Evolutionary conservation across 2,888 invertebrate species (phyloP).

Genomic region (Ormyrus thymus): DNA sequence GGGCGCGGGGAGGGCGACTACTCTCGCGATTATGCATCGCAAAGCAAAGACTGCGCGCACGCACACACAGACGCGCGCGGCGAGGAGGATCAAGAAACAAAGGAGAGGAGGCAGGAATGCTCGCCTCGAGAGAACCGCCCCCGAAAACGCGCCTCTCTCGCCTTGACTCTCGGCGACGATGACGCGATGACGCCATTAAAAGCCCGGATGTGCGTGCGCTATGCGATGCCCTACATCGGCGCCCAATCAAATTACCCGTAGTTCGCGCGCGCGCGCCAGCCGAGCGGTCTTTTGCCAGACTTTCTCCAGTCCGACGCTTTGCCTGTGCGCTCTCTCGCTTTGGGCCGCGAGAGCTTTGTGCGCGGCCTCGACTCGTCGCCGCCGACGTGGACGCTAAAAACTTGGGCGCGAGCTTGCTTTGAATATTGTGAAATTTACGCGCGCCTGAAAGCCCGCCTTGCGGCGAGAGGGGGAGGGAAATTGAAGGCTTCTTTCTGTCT

Average conservation of each 20-base stretch:
- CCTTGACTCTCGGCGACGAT: slow-evolving; percentile 31
- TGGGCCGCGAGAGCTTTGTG: background rate
- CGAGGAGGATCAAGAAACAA: slow-evolving; percentile 26
- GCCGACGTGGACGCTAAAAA: slow-evolving; percentile 26
- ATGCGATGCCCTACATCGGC: slow-evolving; percentile 47
- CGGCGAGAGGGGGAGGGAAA: slow-evolving; percentile 22
- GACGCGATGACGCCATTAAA: slow-evolving; percentile 52
- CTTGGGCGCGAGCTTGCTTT: slow-evolving; percentile 34
- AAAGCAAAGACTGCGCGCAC: background rate
- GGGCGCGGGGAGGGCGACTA: background rate
- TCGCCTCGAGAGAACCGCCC: slow-evolving; percentile 18
- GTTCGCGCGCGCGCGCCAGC: slow-evolving; percentile 4
- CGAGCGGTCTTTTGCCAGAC: slow-evolving; percentile 21
- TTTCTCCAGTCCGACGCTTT: slow-evolving; percentile 49
- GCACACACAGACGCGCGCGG: no score
- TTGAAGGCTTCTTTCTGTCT: slow-evolving; percentile 19
- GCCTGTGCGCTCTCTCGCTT: background rate
- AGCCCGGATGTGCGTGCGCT: slow-evolving; percentile 47
- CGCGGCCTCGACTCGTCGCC: slow-evolving; percentile 35
- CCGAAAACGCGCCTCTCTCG: slow-evolving; percentile 15
- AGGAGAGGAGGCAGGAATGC: slow-evolving; percentile 1
- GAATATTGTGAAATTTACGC: slow-evolving; percentile 27
- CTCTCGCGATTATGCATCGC: slow-evolving; percentile 11
- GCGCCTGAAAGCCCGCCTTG: slow-evolving; percentile 15
- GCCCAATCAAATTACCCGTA: slow-evolving; percentile 41